phyloP scores from a whole-genome alignment of 2,888 invertebrate species.

The Biston stratarius region DNA sequence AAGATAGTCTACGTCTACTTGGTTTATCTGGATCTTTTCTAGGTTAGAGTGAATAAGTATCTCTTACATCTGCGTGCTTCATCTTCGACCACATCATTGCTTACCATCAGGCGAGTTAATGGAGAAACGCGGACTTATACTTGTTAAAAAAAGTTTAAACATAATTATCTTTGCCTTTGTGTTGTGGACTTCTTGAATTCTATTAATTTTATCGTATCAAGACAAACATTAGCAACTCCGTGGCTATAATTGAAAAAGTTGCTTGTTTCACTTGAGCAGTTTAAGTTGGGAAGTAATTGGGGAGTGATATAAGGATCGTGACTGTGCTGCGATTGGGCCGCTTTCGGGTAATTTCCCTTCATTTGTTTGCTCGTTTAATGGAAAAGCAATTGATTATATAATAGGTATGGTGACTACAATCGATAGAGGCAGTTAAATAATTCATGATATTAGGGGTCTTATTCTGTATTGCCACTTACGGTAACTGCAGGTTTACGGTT shows the following conservation, averaged over 20 bases:
- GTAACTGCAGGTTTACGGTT: too few species aligned
- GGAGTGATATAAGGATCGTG: constrained; percentile 23
- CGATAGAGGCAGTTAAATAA: not conserved
- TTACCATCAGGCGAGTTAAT: too few species aligned
- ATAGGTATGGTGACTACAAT: not conserved
- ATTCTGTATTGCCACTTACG: too few species aligned
- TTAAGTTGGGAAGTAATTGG: constrained; percentile 17
- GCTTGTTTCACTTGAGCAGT: constrained; percentile 18
- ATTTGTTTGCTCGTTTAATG: constrained; percentile 19
- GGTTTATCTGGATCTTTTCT: too few species aligned
- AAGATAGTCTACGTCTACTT: too few species aligned
- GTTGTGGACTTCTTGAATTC: not conserved
- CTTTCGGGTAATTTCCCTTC: constrained; percentile 27
- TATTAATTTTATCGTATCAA: constrained; percentile 1
- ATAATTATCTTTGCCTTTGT: not conserved
- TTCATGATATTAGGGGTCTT: not conserved
- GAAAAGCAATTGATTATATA: constrained; percentile 20
- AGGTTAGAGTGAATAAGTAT: too few species aligned
- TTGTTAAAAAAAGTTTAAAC: not conserved
- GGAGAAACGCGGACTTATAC: too few species aligned
- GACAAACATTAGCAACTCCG: not conserved
- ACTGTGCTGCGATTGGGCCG: constrained; percentile 17
- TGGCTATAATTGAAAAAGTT: constrained; percentile 25
- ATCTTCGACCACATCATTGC: too few species aligned
- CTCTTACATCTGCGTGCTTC: too few species aligned